Evolutionary conservation across 2,797 vertebrate species (phyloP).

Genomic region (Apogon talboti): DNA sequence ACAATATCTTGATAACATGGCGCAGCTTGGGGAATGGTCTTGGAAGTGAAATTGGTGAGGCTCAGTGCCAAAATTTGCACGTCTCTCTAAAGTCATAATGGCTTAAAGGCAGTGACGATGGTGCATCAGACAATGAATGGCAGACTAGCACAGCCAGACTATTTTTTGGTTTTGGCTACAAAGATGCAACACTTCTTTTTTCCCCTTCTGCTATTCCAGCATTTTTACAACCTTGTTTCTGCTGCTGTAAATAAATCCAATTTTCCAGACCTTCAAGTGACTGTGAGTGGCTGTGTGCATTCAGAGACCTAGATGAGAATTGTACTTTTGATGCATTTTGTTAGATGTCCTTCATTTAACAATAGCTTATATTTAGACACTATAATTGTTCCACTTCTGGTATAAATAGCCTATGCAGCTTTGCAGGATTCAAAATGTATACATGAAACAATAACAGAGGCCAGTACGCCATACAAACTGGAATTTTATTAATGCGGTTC

Average conservation of each 20-base stretch:
- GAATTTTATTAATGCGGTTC: neutral
- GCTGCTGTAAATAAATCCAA: conserved; percentile 57
- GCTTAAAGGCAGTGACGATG: neutral
- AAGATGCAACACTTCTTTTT: neutral
- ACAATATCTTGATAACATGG: conserved; percentile 4
- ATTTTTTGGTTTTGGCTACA: conserved; percentile 5
- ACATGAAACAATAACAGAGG: conserved; percentile 7
- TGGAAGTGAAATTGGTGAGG: neutral
- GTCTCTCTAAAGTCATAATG: neutral
- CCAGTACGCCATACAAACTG: neutral
- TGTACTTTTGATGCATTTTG: conserved; percentile 28
- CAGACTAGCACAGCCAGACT: conserved; percentile 1
- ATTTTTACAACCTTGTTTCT: conserved; percentile 33
- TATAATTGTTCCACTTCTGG: conserved; percentile 20
- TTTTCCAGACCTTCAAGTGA: conserved; percentile 53
- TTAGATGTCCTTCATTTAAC: conserved; percentile 28
- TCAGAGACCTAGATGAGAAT: conserved; percentile 28
- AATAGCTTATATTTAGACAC: conserved; percentile 10
- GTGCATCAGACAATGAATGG: neutral
- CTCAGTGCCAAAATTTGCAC: neutral
- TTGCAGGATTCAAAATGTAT: neutral
- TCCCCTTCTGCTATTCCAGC: neutral
- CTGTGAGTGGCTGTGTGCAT: conserved; percentile 12
- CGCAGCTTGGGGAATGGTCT: neutral
- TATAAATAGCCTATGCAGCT: conserved; percentile 7